Conservation (phyloP, 2,888 invertebrate genomes). For the Torymus tubicola region DNA sequence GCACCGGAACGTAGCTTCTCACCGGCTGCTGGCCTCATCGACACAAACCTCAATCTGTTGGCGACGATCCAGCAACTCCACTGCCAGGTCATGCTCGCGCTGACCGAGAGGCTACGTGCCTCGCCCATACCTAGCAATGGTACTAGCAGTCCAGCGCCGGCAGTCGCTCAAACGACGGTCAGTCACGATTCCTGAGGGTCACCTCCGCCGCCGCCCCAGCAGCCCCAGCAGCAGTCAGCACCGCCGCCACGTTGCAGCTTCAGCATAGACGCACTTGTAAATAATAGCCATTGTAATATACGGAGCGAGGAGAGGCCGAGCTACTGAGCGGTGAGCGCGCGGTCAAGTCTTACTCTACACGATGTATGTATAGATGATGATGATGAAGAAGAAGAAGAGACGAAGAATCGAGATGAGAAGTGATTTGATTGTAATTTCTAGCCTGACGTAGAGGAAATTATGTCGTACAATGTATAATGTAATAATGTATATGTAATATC, state of each 20-base stretch:
- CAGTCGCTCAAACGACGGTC: constrained; percentile 65
- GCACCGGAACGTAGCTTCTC: constrained; percentile 67
- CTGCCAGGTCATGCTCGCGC: constrained; percentile 74
- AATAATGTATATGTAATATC: constrained; percentile 39
- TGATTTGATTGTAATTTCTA: constrained; percentile 26
- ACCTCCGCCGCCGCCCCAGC: constrained; percentile 52
- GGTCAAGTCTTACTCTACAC: no score
- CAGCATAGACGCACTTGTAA: constrained; percentile 58
- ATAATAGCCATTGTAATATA: constrained; percentile 52
- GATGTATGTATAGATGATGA: background rate
- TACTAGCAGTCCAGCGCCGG: constrained; percentile 5
- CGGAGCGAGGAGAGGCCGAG: constrained; percentile 31
- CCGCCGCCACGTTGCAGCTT: constrained; percentile 48
- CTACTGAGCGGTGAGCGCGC: constrained; percentile 1
- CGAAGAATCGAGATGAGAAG: background rate
- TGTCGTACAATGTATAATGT: constrained; percentile 29
- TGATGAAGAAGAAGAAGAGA: background rate
- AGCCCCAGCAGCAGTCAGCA: constrained; percentile 73
- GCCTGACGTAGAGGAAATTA: constrained; percentile 44
- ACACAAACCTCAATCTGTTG: constrained; percentile 73
- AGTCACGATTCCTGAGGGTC: constrained; percentile 62
- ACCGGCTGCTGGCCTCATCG: constrained; percentile 73
- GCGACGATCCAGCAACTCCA: constrained; percentile 75
- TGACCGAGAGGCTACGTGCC: constrained; percentile 71
- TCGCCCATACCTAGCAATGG: constrained; percentile 65